Base-by-base conservation (phyloP, 2,797 vertebrate species). In the Mus caroli region DNA sequence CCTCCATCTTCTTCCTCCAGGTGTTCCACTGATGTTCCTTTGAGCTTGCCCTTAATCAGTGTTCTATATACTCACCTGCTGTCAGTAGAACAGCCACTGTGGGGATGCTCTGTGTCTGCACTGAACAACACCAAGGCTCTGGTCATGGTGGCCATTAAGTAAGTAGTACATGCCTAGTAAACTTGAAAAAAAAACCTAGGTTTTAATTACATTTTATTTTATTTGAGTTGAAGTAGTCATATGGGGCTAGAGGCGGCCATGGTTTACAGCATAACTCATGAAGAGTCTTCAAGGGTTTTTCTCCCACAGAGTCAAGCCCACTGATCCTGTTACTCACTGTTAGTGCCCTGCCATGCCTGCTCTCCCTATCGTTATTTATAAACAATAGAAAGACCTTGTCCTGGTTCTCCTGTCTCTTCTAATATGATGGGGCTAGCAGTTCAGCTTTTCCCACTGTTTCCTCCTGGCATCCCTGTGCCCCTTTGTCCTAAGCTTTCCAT, bases 201-300 rank as follows among this genome's bases (percentile, higher is more conserved):
- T 90, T 89, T 91, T 73, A n/a, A 37, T 84, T 73, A 95, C 1
- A 88, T 50, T 78, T 64, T 37, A 90, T 86, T 89, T 96, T 28
- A 93, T 50, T 86, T 64, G 75, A 77, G 77, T 77, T 56, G 83
- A 87, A 89, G 64, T 82, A 54, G 56, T 22, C 46, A 11, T n/a
- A 73, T 67, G 9, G 80, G 80, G 22, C 54, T 78, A 22, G 40
- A 43, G 83, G 56, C 75, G 94, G 85, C 31, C 24, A 1, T 60
- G 14, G 34, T 67, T 40, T 52, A 84, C 15, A 75, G 37, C 3
- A 15, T 15, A 73, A 24, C 64, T 92, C 26, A 90, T 75, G 75
- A 93, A 58, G 4, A 83, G 19, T 92, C 46, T 79, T 90, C 56
- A 34, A 40, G 76, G 54, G 34, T 64, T 56, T 77, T 73, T 91